Conservation (phyloP, 37 sponge, comb jelly and placozoan species). For the Ianthella basta region DNA sequence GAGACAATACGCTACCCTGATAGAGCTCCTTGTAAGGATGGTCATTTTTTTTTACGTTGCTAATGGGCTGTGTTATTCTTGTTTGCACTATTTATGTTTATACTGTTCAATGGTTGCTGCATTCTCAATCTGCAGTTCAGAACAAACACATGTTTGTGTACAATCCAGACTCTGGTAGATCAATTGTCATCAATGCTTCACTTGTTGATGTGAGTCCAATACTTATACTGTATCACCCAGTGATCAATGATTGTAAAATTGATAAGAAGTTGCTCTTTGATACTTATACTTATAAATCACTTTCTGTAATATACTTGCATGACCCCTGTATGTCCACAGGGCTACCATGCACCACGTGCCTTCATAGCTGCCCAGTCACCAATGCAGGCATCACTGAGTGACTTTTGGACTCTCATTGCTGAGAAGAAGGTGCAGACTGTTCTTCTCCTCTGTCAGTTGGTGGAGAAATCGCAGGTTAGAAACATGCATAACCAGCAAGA, state of each 20-base stretch:
- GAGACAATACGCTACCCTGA: background rate
- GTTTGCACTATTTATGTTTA: no score
- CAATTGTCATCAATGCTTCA: constrained; percentile 31
- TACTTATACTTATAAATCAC: no score
- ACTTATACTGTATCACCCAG: no score
- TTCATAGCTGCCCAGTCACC: constrained; percentile 77
- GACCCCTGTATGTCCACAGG: no score
- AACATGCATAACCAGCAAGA: no score
- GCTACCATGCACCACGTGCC: constrained; percentile 65
- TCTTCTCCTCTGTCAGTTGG: constrained; percentile 50
- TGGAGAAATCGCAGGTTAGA: constrained; percentile 50
- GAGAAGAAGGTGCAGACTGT: constrained; percentile 45
- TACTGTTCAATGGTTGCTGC: no score
- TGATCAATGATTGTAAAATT: no score
- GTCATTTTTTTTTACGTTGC: no score
- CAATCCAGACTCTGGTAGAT: background rate
- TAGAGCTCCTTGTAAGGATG: background rate
- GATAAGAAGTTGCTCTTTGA: no score
- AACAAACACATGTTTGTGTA: background rate
- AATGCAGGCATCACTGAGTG: constrained; percentile 47
- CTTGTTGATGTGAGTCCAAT: constrained; percentile 15
- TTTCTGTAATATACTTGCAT: no score
- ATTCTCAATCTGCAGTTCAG: background rate
- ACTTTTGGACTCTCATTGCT: constrained; percentile 67
- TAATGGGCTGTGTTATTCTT: no score